Evolutionary conservation across 1,140 invertebrate genomes (phyloP), one percentile per base, ranked within the genome.

Genomic region (Thaumatotibia leucotreta): DNA sequence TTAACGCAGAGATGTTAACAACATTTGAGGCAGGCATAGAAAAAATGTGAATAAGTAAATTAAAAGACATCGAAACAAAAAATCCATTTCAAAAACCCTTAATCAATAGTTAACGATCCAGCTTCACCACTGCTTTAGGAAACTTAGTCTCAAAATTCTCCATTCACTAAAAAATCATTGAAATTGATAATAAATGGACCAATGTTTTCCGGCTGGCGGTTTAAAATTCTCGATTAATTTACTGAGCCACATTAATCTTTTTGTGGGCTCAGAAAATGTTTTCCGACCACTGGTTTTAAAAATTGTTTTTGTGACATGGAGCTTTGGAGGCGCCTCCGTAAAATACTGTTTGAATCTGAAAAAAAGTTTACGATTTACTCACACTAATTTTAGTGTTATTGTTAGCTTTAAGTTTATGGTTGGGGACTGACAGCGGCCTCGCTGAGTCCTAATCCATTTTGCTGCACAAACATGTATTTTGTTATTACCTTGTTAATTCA

Each of bases 211-310:
- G 23, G 52, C 52, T 58, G 52, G 52, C 52, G 52, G 52, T 58
- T 58, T 29, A 58, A 58, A 58, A 58, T 58, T 58, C 52, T 17
- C 52, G 52, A 58, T 58, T 58, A 58, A 58, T 58, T 58, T 58
- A 58, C 52, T 58, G 27, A 58, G 24, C 52, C 24, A 58, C 52
- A 58, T 58, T 58, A 58, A 58, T 58, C 52, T 58, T 58, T 58
- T 58, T 58, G 52, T 58, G 52, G 52, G 52, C 52, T 58, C 52
- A 58, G 52, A 58, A 58, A 58, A 58, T 58, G 52, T 58, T 58
- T 45, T 58, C 52, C 52, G 23, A 58, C 52, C 52, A 58, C 52
- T 58, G 52, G 52, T 8, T 58, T 31, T 27, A 29, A 58, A 58
- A 58, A 58, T 22, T 58, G 52, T 58, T 58, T 50, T 58, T 58